Conservation (phyloP, 2,888 invertebrate genomes). For the Apodemia zela region DNA sequence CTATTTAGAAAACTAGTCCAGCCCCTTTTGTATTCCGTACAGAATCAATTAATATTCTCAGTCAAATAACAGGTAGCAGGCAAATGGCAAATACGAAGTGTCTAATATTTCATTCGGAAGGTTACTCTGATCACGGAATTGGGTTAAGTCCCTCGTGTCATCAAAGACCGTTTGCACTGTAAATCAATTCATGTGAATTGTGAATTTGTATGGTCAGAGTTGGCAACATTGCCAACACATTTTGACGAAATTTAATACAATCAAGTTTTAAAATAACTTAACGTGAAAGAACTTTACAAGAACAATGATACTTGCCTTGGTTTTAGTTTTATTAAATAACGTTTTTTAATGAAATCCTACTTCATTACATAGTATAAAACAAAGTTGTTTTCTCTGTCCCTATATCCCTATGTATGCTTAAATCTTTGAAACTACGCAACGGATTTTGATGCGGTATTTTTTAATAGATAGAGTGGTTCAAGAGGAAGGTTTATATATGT, state of each 20-base stretch:
- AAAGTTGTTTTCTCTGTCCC: too few species aligned
- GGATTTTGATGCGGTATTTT: too few species aligned
- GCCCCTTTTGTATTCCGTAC: neutral
- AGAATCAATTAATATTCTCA: constrained; percentile 11
- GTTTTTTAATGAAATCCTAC: too few species aligned
- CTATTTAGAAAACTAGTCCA: neutral
- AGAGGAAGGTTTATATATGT: too few species aligned
- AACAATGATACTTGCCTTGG: neutral
- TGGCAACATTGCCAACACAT: neutral
- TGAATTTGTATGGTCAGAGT: constrained; percentile 9
- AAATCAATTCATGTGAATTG: constrained; percentile 23
- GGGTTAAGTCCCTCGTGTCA: constrained; percentile 23
- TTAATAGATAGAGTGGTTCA: too few species aligned
- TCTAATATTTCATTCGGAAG: constrained; percentile 6
- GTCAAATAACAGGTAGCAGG: neutral
- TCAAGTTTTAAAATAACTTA: neutral
- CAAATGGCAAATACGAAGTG: constrained; percentile 4
- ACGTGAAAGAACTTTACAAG: neutral
- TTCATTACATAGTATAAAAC: too few species aligned
- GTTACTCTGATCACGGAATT: constrained; percentile 16
- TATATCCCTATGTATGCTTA: too few species aligned
- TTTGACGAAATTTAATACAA: neutral
- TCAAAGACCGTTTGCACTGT: constrained; percentile 22
- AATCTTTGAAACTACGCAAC: too few species aligned
- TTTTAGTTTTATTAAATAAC: too few species aligned